These are phyloP conservation scores for Scatophagus argus DNA, from an alignment of 2,113 vertebrate genomes.

Conservation along the genomic window DNA sequence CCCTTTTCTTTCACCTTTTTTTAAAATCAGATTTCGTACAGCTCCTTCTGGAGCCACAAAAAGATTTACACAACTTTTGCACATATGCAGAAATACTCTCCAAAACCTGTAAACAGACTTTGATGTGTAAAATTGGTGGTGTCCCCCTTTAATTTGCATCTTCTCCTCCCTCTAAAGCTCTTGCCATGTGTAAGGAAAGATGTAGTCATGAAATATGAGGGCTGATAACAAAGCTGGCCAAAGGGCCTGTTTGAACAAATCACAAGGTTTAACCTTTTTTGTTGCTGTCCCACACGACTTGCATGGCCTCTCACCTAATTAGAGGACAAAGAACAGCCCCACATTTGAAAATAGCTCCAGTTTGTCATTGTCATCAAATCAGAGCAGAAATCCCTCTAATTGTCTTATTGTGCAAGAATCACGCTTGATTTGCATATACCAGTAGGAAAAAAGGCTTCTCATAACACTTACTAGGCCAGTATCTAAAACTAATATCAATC, in stretches of 20 bases:
- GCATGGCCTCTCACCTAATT: background rate
- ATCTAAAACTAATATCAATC: conserved; percentile 53
- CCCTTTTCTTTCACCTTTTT: too few relatives aligned
- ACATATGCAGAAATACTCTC: too few relatives aligned
- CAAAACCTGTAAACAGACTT: too few relatives aligned
- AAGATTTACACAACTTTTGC: too few relatives aligned
- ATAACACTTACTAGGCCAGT: conserved; percentile 27
- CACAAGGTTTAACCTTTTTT: conserved; percentile 6
- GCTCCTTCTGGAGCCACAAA: too few relatives aligned
- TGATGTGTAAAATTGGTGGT: too few relatives aligned
- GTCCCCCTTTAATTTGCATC: too few relatives aligned
- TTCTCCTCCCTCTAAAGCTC: background rate
- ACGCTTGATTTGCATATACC: background rate
- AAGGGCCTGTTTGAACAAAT: background rate
- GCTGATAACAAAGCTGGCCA: too few relatives aligned
- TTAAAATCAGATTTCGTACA: too few relatives aligned
- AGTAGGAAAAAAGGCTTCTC: background rate
- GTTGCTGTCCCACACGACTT: background rate
- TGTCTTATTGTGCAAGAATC: conserved; percentile 6
- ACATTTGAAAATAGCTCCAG: background rate
- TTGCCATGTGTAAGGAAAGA: background rate
- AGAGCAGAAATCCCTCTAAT: background rate
- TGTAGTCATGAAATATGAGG: too few relatives aligned
- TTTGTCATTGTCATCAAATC: background rate
- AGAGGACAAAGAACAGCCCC: background rate